phyloP scores from a whole-genome alignment of 2,797 vertebrate species.

The Scyliorhinus canicula region DNA sequence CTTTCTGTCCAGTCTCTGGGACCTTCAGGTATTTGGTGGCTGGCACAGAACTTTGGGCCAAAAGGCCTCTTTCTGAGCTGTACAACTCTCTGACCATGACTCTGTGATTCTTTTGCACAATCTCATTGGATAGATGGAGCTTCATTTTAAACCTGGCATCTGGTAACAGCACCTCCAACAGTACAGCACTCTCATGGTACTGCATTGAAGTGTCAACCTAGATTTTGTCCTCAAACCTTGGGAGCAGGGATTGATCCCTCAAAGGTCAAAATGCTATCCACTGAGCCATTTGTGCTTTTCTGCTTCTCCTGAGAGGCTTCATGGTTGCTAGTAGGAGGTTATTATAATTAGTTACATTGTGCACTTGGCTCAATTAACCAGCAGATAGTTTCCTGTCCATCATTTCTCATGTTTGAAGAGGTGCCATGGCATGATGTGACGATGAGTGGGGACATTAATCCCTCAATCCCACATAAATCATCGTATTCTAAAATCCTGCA shows the following conservation, averaged over 20 bases:
- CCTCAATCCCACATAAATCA: neutral
- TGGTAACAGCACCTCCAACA: neutral
- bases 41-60: no score
- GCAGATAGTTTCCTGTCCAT: neutral
- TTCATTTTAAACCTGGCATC: no score
- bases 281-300: neutral
- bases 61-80: no score
- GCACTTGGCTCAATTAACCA: neutral
- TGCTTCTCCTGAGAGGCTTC: neutral
- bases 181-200: neutral
- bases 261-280: neutral
- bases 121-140: neutral
- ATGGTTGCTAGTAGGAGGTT: neutral
- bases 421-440: neutral
- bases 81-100: no score
- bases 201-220: neutral
- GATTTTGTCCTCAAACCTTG: neutral
- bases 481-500: neutral
- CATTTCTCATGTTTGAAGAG: neutral
- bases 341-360: neutral
- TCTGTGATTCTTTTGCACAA: neutral
- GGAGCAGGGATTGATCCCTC: neutral
- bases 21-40: no score
- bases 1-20: neutral
- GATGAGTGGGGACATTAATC: neutral